Base-by-base conservation (phyloP, 2,113 vertebrate species). In the Triplophysa dalaica region DNA sequence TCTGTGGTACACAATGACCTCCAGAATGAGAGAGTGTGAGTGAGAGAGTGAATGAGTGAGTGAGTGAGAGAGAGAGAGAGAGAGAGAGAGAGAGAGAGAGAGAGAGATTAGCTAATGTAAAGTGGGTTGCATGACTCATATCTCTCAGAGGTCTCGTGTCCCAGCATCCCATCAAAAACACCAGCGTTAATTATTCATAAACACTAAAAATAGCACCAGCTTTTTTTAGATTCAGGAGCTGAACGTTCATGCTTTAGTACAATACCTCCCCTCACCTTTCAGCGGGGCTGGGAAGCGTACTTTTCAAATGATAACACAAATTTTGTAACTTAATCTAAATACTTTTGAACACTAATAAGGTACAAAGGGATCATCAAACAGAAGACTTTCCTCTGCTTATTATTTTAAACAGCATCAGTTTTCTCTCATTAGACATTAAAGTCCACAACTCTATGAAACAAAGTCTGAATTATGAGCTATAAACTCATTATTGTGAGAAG, bases 1-100 rank as follows among this genome's bases (percentile, higher is more conserved):
- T 22, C 22, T 21, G 26, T 77, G 78, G 82, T 87, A 85, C 77
- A 85, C 82, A 69, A 62, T 87, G 82, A 84, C 83, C 86, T 76
- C 17, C 64, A 78, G 72, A 79, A 50, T 50, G 26, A 60, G 70
- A 60, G 54, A 56, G 77, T 24, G 21, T 26, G 68, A 56, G 48
- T 56, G 50, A 56, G 19, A 60, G 29, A 24, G 2, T 8, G 52
- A 78, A 52, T n/a, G 62, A 26, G 56, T 41, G 70, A 60, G 54
- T 21, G 77, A 50, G 21, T 26, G 68, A 56, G 48, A 72, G 50
- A 56, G 19, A 60, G 29, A 24, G 2, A 8, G 52, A 78, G 65
- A 29, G 62, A 26, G 56, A 60, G 70, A 60, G 54, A 56, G 77
- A 50, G 21, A 52, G 68, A 56, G 48, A 72, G 50, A 56, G 19